phyloP scores from a whole-genome alignment of 2,113 vertebrate genomes.

The Oceanodroma tethys region DNA sequence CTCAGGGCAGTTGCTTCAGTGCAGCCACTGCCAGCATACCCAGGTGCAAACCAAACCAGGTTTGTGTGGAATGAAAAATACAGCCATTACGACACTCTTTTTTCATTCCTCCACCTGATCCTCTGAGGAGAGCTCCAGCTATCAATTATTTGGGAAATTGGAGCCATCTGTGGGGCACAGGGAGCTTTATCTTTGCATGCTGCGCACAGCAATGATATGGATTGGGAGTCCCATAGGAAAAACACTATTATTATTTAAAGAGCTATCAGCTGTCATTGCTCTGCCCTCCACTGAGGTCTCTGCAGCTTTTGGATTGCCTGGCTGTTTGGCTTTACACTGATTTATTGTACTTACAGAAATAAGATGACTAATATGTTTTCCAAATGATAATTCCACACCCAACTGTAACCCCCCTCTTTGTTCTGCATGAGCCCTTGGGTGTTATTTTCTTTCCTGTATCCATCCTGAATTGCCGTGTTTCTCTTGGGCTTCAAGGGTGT shows the following conservation, averaged over 20 bases:
- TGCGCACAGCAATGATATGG: background rate
- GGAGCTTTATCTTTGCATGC: constrained; percentile 10
- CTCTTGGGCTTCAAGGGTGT: background rate
- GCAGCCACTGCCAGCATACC: background rate
- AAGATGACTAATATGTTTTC: background rate
- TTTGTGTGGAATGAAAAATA: background rate
- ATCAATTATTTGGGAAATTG: constrained; percentile 43
- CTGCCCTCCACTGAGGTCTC: background rate
- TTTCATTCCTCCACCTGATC: background rate
- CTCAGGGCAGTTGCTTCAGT: background rate
- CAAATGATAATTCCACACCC: background rate
- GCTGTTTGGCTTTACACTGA: background rate
- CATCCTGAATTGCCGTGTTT: background rate
- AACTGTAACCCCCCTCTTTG: background rate
- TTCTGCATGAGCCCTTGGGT: background rate
- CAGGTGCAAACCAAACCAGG: background rate
- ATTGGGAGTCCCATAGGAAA: background rate
- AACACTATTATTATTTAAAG: constrained; percentile 42
- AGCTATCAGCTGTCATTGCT: constrained; percentile 27
- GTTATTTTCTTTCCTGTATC: background rate
- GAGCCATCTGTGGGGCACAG: background rate
- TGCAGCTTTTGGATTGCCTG: background rate
- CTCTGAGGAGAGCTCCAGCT: background rate
- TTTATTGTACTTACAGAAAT: background rate
- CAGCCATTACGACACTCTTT: background rate